These are phyloP conservation scores for Drosophila mimetica DNA, from an alignment of 2,888 invertebrate species.

Conservation along the genomic window DNA sequence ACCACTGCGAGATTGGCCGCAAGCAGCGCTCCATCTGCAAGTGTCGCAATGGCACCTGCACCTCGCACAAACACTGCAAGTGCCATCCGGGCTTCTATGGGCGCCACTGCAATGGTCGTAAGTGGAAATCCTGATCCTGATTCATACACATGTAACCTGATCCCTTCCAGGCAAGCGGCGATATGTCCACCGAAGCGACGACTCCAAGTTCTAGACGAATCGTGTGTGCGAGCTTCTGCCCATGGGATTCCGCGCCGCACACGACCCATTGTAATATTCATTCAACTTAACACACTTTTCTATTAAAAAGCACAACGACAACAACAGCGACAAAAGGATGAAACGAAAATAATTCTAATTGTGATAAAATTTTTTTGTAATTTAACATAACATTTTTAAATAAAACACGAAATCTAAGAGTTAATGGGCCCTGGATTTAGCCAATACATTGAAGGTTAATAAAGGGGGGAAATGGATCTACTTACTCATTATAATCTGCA, in stretches of 20 bases:
- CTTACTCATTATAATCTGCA: constrained; percentile 3
- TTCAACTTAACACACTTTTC: constrained; percentile 39
- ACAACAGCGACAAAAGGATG: constrained; percentile 54
- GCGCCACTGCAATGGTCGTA: constrained; percentile 91
- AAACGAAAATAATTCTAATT: constrained; percentile 74
- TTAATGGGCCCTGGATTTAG: background rate
- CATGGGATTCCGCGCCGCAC: constrained; percentile 11
- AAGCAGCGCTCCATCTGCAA: constrained; percentile 90
- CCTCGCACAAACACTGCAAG: constrained; percentile 88
- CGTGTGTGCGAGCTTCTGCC: too few species aligned
- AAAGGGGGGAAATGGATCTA: background rate
- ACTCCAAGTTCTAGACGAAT: constrained; percentile 2
- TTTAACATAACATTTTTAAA: constrained; percentile 72
- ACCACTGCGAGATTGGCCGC: constrained; percentile 95
- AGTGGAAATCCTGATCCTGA: constrained; percentile 64
- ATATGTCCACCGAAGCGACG: constrained; percentile 42
- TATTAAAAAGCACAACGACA: constrained; percentile 42
- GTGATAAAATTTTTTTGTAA: constrained; percentile 76
- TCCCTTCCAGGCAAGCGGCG: constrained; percentile 43
- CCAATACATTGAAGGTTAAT: too few species aligned
- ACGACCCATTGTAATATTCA: constrained; percentile 43
- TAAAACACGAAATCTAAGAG: constrained; percentile 53
- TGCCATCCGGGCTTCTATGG: constrained; percentile 94
- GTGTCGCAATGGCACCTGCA: constrained; percentile 92
- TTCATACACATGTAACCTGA: too few species aligned